These are phyloP conservation scores for Radopholus similis DNA, from an alignment of 1,140 invertebrate genomes.

Conservation along the genomic window DNA sequence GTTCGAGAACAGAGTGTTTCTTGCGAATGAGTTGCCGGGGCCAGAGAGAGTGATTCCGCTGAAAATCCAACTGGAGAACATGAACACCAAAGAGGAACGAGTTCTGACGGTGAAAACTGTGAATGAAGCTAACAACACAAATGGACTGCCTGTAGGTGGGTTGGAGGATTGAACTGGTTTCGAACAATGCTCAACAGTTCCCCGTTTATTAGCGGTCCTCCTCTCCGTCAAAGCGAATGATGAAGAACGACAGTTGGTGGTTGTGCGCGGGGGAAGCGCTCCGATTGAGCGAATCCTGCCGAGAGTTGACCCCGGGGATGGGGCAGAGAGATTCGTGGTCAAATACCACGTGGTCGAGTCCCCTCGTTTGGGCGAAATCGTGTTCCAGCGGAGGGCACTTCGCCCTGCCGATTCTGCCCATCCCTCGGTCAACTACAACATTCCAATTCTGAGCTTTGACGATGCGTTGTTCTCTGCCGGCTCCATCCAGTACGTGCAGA, in stretches of 20 bases:
- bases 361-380: slow-evolving; percentile 2
- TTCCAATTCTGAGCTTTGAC: background rate
- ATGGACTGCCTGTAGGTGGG: background rate
- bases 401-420: slow-evolving; percentile 8
- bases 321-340: background rate
- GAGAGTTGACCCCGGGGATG: background rate
- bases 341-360: slow-evolving; percentile 5
- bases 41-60: background rate
- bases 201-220: background rate
- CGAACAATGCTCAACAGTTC: background rate
- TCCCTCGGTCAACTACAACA: background rate
- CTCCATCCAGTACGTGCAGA: slow-evolving; percentile 20
- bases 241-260: background rate
- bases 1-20: slow-evolving; percentile 1
- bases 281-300: background rate
- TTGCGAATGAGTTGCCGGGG: background rate
- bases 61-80: background rate
- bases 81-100: background rate
- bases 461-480: slow-evolving; percentile 6
- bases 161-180: background rate
- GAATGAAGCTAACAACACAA: background rate
- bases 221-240: slow-evolving; percentile 1
- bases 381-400: background rate
- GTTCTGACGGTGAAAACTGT: background rate
- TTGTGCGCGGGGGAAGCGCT: background rate